Base-by-base conservation (phyloP, 2,797 vertebrate genomes). In the Bufotes viridis region DNA sequence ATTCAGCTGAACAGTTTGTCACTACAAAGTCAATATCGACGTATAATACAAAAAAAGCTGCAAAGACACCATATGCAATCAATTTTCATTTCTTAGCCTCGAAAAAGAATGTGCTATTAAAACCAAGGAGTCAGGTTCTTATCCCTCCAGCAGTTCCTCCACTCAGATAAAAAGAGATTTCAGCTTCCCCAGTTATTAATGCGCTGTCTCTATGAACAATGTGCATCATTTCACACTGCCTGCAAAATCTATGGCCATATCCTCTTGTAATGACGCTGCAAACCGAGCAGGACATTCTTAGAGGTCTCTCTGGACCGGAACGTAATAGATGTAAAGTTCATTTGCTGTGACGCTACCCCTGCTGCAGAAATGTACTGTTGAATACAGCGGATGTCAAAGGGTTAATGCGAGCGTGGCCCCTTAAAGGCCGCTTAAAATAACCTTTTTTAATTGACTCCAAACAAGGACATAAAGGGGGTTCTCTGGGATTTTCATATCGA, bases 101-200 rank as follows among this genome's bases (percentile, higher is more conserved):
- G 78, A 89, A 86, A 57, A 29, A 74, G 89, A 92, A 93, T 94
- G 88, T 87, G 92, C 94, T 96, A 95, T 95, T 95, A 95, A 95
- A 96, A 93, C 92, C 94, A 93, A 93, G 91, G 92, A 95, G 93
- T 95, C 96, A 95, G 93, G 91, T 94, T 91, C 91, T 94, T 92
- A 93, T 95, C 93, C 93, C 92, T 94, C 92, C 94, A 93, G 93
- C 92, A 92, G 92, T 92, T 91, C 90, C 93, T 90, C 91, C 91
- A 93, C 94, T 94, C 96, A 96, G 94, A 97, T 96, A 87, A 96
- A 94, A 94, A 87, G 93, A 94, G 93, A 93, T 96, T 95, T 95
- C 93, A 94, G 91, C 95, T 93, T 94, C 94, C 92, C 82, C 5
- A 67, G 89, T 96, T 97, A 97, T 97, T 97, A 98, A 98, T 97